Percentiles rank a stretch among this genome's conserved stretches.
These are phyloP conservation scores for Metridium senile DNA, from an alignment of 92 coral and sea anemone species.

Conservation along the genomic window DNA sequence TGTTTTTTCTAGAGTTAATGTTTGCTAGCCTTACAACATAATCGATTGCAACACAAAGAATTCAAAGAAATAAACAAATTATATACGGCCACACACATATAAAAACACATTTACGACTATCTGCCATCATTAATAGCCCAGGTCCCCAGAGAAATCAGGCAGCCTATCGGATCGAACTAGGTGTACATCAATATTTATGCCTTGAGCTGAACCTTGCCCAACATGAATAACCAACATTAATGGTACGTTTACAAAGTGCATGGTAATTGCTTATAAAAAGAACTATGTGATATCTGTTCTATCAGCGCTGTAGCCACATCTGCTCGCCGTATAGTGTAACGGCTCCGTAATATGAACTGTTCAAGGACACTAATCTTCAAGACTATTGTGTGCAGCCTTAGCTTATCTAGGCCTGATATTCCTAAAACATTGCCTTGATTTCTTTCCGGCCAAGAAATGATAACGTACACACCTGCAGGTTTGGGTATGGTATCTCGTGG, in stretches of 20 bases:
- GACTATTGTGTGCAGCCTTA: conserved; percentile 29
- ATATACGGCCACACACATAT: too few species aligned
- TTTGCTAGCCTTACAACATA: not conserved
- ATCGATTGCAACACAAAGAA: not conserved
- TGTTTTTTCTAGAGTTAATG: not conserved
- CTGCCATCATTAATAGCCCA: too few species aligned
- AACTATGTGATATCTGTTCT: conserved; percentile 12
- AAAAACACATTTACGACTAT: too few species aligned
- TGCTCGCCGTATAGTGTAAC: conserved; percentile 35
- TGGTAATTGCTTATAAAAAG: not conserved
- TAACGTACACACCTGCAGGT: conserved; percentile 30
- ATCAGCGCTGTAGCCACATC: conserved; percentile 22
- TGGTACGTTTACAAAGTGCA: conserved; percentile 6
- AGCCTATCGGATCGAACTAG: too few species aligned
- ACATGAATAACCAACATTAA: too few species aligned
- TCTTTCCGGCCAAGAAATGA: conserved; percentile 26
- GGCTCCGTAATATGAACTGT: conserved; percentile 28
- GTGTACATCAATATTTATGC: too few species aligned
- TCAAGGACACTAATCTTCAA: conserved; percentile 33
- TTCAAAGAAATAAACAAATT: too few species aligned
- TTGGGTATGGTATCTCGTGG: conserved; percentile 15
- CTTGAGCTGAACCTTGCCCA: too few species aligned
- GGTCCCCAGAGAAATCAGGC: too few species aligned
- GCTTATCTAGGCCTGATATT: conserved; percentile 34
- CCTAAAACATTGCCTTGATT: conserved; percentile 30